These are phyloP conservation scores for Synodontis membranacea DNA, from an alignment of 2,113 vertebrate genomes.

Conservation along the genomic window DNA sequence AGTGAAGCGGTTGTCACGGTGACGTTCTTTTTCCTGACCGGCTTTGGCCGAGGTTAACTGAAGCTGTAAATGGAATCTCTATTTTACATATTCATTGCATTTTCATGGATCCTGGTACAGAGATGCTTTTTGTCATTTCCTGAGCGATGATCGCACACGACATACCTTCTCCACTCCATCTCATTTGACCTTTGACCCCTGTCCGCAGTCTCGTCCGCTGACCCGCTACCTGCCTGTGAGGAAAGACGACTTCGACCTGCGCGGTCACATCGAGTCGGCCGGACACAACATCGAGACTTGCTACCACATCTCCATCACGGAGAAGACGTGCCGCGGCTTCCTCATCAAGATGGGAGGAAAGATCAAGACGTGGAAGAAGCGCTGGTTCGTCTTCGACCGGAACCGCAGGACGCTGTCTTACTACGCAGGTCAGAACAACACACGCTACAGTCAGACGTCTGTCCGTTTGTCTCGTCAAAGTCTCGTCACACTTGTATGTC, in stretches of 20 bases:
- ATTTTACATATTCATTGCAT: not conserved
- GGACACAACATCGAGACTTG: slow-evolving; percentile 92
- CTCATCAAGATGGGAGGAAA: slow-evolving; percentile 98
- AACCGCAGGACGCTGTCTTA: slow-evolving; percentile 93
- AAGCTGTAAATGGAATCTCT: not conserved
- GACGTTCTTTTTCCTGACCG: not conserved
- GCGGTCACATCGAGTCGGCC: slow-evolving; percentile 88
- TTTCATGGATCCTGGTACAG: not conserved
- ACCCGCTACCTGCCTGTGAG: slow-evolving; percentile 93
- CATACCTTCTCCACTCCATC: not conserved
- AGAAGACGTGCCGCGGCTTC: slow-evolving; percentile 95
- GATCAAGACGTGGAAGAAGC: slow-evolving; percentile 97
- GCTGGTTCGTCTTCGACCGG: slow-evolving; percentile 96
- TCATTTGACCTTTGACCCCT: slow-evolving; percentile 6
- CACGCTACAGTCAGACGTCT: not conserved
- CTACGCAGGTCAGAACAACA: slow-evolving; percentile 79
- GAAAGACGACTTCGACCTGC: slow-evolving; percentile 92
- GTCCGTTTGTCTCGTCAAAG: not conserved
- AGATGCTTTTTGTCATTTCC: not conserved
- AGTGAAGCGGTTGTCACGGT: slow-evolving; percentile 8
- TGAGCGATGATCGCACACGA: not conserved
- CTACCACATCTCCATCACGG: slow-evolving; percentile 88
- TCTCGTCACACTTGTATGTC: not conserved
- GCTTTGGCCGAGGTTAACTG: not conserved
- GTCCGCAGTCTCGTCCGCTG: slow-evolving; percentile 84